Evolutionary conservation across 1,140 invertebrate species (phyloP), one percentile per base, ranked within the genome.

Genomic region (Popillia japonica): DNA sequence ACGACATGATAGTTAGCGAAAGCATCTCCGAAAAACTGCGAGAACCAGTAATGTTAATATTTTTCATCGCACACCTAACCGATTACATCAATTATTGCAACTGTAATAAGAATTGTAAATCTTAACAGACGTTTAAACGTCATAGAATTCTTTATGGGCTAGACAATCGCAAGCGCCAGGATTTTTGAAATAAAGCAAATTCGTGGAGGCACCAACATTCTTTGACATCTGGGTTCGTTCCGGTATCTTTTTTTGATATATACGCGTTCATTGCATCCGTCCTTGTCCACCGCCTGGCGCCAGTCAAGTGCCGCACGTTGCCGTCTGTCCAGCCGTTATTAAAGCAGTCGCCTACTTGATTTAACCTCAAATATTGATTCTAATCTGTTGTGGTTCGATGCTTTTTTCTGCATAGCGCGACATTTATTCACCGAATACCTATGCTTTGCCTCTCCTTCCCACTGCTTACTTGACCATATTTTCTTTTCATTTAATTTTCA

Each of bases 311-410:
- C 72, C 48, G 44, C 72, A 76, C 73, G 72, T 41, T 74, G 72
- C 41, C 72, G 72, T 74, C 72, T 74, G 72, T 68, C 61, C 61
- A 34, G 72, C 72, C 34, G 40, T 34, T 74, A 74, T 68, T 68
- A 74, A 17, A n/a, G 72, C 72, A 74, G 34, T 74, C 72, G 72
- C 72, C 72, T 74, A 74, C 72, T 34, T 74, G 72, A 74, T 74
- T 74, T 74, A 74, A 44, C 77, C 68, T 78, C 77, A 78, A 78
- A 74, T 76, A 78, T 78, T 75, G 78, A 76, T 78, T 78, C 73
- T 78, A 74, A 74, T 72, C 72, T 20, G 41, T 73, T 55, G 72
- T 41, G 34, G 77, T 76, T 59, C 61, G 61, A 22, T 22, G 61
- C 61, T 23, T 34, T 68, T 68, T 68, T 68, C 27, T 68, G 61